Percentiles rank a stretch among this genome's conserved stretches.
Evolutionary conservation across 1,140 invertebrate species (phyloP).

Genomic region (Thaumetopoea pityocampa): DNA sequence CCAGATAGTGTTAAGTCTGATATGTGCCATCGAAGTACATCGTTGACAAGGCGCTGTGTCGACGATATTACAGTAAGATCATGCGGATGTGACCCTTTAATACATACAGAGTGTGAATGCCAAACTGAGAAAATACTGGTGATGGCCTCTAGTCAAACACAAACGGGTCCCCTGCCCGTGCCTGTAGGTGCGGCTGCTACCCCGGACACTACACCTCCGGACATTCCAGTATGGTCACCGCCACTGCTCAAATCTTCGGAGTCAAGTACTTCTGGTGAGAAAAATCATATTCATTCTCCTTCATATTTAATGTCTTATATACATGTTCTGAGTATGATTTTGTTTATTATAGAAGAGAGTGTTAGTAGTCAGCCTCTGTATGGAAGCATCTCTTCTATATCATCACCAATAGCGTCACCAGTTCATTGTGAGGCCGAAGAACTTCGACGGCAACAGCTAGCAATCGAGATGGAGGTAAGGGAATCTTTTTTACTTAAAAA

Average conservation of each 20-base stretch:
- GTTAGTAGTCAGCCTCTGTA: constrained; percentile 17
- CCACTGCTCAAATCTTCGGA: constrained; percentile 27
- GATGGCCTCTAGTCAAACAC: constrained; percentile 14
- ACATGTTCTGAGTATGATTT: too few relatives aligned
- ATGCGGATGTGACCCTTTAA: constrained; percentile 26
- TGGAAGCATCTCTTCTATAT: constrained; percentile 5
- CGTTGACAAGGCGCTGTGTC: too few relatives aligned
- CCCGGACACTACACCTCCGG: constrained; percentile 11
- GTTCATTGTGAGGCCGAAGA: constrained; percentile 52
- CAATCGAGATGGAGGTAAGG: constrained; percentile 59
- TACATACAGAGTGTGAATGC: constrained; percentile 17
- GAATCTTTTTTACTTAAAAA: constrained; percentile 1
- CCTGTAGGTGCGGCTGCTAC: constrained; percentile 39
- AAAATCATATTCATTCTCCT: neutral
- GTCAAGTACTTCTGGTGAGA: constrained; percentile 16
- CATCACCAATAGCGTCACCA: constrained; percentile 23
- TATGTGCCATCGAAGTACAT: too few relatives aligned
- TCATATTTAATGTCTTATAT: neutral
- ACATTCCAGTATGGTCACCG: constrained; percentile 19
- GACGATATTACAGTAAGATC: neutral
- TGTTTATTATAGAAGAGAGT: constrained; percentile 24
- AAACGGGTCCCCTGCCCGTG: constrained; percentile 49
- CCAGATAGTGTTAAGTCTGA: neutral
- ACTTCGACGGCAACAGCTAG: constrained; percentile 55
- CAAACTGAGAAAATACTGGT: constrained; percentile 18